These are phyloP conservation scores for Drosophila quinaria DNA, from an alignment of 2,888 invertebrate genomes.

Conservation along the genomic window DNA sequence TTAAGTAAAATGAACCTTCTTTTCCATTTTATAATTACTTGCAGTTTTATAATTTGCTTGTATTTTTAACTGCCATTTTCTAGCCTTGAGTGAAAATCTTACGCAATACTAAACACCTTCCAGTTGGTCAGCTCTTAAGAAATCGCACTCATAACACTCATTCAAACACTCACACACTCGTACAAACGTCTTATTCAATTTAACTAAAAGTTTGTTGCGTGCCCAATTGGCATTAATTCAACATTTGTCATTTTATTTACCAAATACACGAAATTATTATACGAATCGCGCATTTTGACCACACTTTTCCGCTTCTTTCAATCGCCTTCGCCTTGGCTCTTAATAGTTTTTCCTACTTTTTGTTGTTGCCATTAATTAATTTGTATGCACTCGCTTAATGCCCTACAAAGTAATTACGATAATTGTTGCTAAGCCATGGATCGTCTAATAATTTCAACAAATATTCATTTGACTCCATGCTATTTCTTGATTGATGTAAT, in stretches of 20 bases:
- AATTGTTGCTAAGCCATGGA: slow-evolving; percentile 32
- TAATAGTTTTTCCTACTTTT: slow-evolving; percentile 11
- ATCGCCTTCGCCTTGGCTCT: slow-evolving; percentile 27
- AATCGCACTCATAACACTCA: slow-evolving; percentile 19
- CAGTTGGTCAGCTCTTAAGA: slow-evolving; percentile 18
- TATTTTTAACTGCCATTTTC: neutral
- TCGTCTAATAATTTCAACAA: slow-evolving; percentile 13
- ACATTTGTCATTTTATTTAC: slow-evolving; percentile 64
- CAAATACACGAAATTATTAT: slow-evolving; percentile 70
- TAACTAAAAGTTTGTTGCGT: slow-evolving; percentile 73
- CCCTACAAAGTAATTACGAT: slow-evolving; percentile 32
- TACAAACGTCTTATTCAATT: slow-evolving; percentile 55
- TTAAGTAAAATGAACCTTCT: neutral
- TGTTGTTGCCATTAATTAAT: slow-evolving; percentile 46
- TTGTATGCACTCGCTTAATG: slow-evolving; percentile 32
- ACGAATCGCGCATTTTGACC: slow-evolving; percentile 52
- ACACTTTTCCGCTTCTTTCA: slow-evolving; percentile 50
- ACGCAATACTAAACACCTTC: slow-evolving; percentile 17
- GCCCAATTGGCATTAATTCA: slow-evolving; percentile 66
- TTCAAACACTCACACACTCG: slow-evolving; percentile 6
- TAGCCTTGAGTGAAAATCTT: slow-evolving; percentile 13
- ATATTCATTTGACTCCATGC: neutral
- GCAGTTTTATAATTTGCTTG: slow-evolving; percentile 1
- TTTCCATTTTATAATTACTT: neutral
- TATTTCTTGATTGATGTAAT: neutral